A percentile compares a stretch with the other conserved stretches of the same genome.
Conservation (phyloP, 1,140 invertebrate species). For the Forficula auricularia region DNA sequence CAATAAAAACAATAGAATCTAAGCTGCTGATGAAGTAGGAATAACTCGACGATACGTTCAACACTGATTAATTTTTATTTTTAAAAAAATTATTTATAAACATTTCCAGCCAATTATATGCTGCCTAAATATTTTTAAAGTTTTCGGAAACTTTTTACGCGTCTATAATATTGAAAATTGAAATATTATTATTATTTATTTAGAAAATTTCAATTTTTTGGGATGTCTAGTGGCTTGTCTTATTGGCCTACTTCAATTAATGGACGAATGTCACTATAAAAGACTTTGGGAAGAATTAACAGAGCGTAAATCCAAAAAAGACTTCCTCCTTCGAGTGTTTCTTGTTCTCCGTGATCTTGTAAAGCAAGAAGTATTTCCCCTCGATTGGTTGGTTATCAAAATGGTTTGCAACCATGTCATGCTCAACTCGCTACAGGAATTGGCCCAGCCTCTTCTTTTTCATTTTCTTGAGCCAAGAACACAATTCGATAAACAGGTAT, state of each 20-base stretch:
- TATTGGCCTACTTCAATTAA: conserved; percentile 63
- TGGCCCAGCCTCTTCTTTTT: conserved; percentile 69
- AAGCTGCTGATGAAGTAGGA: no score
- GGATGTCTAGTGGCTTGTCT: conserved; percentile 71
- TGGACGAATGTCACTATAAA: conserved; percentile 74
- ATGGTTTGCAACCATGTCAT: conserved; percentile 81
- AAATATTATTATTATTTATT: not conserved
- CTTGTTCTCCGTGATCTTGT: conserved; percentile 73
- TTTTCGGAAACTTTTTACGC: no score
- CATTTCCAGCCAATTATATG: no score
- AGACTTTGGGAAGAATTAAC: conserved; percentile 69
- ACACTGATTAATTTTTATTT: no score
- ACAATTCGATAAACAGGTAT: conserved; percentile 49
- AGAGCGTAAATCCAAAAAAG: conserved; percentile 59
- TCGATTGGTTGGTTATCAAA: conserved; percentile 85
- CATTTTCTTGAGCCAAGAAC: conserved; percentile 51
- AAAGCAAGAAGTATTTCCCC: conserved; percentile 65
- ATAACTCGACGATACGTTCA: no score
- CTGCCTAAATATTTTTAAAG: no score
- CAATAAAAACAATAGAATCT: no score
- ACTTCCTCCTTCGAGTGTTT: conserved; percentile 78
- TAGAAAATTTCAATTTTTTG: conserved; percentile 26
- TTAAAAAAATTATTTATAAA: no score
- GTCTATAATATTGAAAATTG: no score
- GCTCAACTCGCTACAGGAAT: conserved; percentile 64